Conservation (phyloP, 92 coral and sea anemone species). For the Isaurus tuberculatus region DNA sequence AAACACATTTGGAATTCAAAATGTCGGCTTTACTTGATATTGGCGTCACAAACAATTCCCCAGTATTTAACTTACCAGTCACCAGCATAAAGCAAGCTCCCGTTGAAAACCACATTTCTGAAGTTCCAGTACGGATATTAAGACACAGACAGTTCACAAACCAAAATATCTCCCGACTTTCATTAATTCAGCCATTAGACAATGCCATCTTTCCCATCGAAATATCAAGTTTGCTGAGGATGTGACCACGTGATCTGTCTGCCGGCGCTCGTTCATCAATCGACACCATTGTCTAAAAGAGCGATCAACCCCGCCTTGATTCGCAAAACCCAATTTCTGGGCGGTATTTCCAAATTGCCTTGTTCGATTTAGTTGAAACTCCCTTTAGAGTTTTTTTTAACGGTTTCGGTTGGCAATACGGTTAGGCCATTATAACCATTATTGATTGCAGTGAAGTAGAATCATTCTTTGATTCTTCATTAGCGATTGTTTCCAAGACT, state of each 20-base stretch:
- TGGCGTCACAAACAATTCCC: conserved; percentile 2
- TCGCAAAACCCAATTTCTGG: too few relatives aligned
- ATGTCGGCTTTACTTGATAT: conserved; percentile 25
- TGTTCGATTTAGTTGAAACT: too few relatives aligned
- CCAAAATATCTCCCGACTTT: background rate
- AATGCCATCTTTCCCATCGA: background rate
- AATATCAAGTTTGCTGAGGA: background rate
- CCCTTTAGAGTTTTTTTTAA: too few relatives aligned
- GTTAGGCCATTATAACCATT: too few relatives aligned
- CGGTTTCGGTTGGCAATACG: too few relatives aligned
- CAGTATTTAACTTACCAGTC: conserved; percentile 28
- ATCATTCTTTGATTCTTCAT: too few relatives aligned
- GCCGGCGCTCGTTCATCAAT: background rate
- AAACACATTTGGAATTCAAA: conserved; percentile 11
- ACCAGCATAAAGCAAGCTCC: background rate
- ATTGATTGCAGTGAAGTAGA: too few relatives aligned
- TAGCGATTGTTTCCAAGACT: too few relatives aligned
- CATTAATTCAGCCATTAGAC: background rate
- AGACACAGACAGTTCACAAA: background rate
- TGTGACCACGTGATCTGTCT: background rate
- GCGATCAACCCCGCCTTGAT: too few relatives aligned
- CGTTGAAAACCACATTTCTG: conserved; percentile 17
- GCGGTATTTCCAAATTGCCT: too few relatives aligned
- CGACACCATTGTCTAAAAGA: too few relatives aligned
- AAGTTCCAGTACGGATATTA: background rate